phyloP scores from a whole-genome alignment of 2,113 vertebrate species.

The Uria lomvia region DNA sequence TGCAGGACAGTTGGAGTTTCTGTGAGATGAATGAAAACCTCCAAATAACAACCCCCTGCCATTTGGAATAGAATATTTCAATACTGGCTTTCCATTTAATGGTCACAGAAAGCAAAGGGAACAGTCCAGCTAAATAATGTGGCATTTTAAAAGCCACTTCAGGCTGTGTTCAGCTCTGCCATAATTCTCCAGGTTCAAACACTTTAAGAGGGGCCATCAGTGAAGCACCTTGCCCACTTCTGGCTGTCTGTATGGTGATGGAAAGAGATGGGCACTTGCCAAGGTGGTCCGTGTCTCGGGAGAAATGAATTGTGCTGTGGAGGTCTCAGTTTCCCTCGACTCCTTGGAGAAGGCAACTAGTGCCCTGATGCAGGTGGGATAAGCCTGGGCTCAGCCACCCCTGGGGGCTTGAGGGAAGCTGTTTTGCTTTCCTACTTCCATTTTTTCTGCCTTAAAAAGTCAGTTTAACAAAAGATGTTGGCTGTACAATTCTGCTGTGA shows the following conservation, averaged over 20 bases:
- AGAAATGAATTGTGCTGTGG: fast-evolving
- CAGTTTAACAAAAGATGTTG: not conserved
- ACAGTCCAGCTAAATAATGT: not conserved
- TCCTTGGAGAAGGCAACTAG: not conserved
- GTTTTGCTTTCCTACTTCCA: not conserved
- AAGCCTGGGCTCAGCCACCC: not conserved
- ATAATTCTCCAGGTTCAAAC: not conserved
- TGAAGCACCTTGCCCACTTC: not conserved
- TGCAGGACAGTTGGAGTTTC: not conserved
- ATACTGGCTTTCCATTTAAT: not conserved
- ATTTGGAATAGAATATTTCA: not conserved
- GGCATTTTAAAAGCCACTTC: not conserved
- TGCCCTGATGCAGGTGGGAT: not conserved
- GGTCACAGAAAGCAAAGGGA: not conserved
- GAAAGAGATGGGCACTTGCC: not conserved
- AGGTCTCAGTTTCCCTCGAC: not conserved
- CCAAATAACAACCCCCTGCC: not conserved
- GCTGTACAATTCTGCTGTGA: not conserved
- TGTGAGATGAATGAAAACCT: not conserved
- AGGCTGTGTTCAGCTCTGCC: not conserved
- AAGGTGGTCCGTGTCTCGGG: not conserved
- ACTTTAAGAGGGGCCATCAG: not conserved
- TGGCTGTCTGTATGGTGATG: not conserved
- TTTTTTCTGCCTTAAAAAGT: not conserved
- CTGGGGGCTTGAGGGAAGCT: not conserved